A percentile compares a stretch with the other conserved stretches of the same genome.
Conservation (phyloP, 1,140 invertebrate species). For the Drosophila erecta region DNA sequence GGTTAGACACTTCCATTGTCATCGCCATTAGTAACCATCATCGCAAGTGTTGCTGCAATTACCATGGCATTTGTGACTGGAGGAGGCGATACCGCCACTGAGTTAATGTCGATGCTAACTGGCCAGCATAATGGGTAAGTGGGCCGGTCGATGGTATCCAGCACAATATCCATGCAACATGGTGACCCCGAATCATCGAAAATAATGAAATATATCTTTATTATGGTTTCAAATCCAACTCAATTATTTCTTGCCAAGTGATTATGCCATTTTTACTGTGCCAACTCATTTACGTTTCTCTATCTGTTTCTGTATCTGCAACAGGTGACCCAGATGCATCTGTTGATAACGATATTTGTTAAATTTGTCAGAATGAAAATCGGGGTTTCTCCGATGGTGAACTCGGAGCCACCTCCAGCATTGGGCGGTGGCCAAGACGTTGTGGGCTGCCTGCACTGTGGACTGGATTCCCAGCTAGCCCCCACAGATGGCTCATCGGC, state of each 20-base stretch:
- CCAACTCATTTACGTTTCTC: no score
- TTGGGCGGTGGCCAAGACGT: conserved; percentile 3
- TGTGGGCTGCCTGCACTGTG: conserved; percentile 28
- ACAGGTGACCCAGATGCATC: no score
- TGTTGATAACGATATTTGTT: no score
- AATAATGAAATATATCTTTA: neutral
- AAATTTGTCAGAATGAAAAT: conserved; percentile 3
- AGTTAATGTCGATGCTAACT: conserved; percentile 56
- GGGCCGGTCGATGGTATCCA: conserved; percentile 11
- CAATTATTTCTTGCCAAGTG: no score
- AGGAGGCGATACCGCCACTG: neutral
- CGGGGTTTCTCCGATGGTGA: conserved; percentile 3
- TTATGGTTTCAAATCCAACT: no score
- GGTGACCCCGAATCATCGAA: conserved; percentile 12
- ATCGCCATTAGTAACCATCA: conserved; percentile 14
- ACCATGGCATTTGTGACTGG: conserved; percentile 16
- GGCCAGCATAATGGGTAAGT: conserved; percentile 55
- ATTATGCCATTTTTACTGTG: no score
- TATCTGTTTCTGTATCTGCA: no score
- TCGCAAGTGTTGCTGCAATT: conserved; percentile 12
- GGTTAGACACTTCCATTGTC: conserved; percentile 32
- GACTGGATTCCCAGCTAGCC: conserved; percentile 39
- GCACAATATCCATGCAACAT: no score
- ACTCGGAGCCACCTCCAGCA: neutral
- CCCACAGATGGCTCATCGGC: conserved; percentile 40